phyloP scores from a whole-genome alignment of 2,888 invertebrate genomes.

The Mongoloraphidia duomilia region DNA sequence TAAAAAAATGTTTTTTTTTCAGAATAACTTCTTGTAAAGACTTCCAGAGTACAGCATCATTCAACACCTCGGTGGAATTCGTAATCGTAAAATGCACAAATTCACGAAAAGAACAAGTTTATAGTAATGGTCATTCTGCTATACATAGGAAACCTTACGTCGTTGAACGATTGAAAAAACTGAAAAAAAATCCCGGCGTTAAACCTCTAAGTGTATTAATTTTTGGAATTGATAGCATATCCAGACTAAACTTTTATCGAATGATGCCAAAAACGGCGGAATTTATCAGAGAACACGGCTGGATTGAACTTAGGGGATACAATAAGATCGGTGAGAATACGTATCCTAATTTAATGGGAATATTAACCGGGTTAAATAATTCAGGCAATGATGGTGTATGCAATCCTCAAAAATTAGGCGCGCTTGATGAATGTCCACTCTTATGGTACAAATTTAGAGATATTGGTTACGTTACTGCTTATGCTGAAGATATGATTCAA shows the following conservation, averaged over 20 bases:
- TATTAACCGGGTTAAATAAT: conserved; percentile 51
- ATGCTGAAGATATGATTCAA: conserved; percentile 58
- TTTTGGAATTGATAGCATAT: conserved; percentile 76
- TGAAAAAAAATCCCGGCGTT: conserved; percentile 12
- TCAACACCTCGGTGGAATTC: conserved; percentile 6
- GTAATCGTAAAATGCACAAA: conserved; percentile 4
- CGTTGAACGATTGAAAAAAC: conserved; percentile 28
- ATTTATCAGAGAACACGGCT: conserved; percentile 47
- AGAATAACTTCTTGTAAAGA: conserved; percentile 9
- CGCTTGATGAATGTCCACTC: conserved; percentile 54
- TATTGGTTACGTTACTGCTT: conserved; percentile 61
- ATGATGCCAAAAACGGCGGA: conserved; percentile 58
- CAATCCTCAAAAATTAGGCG: conserved; percentile 35
- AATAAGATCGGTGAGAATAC: conserved; percentile 77
- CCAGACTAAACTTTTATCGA: conserved; percentile 59
- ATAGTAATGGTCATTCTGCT: conserved; percentile 26
- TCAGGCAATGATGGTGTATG: conserved; percentile 33
- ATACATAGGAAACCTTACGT: conserved; percentile 36
- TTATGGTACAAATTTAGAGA: conserved; percentile 64
- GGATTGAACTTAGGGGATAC: conserved; percentile 25
- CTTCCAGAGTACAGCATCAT: conserved; percentile 6
- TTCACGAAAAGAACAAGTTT: conserved; percentile 18
- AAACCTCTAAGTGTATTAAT: conserved; percentile 51
- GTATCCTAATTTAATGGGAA: conserved; percentile 77
- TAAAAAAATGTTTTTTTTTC: conserved; percentile 3